Percentiles rank a stretch among this genome's conserved stretches.
Evolutionary conservation across 2,797 vertebrate genomes (phyloP).

Genomic region (Pantherophis vulpinus): DNA sequence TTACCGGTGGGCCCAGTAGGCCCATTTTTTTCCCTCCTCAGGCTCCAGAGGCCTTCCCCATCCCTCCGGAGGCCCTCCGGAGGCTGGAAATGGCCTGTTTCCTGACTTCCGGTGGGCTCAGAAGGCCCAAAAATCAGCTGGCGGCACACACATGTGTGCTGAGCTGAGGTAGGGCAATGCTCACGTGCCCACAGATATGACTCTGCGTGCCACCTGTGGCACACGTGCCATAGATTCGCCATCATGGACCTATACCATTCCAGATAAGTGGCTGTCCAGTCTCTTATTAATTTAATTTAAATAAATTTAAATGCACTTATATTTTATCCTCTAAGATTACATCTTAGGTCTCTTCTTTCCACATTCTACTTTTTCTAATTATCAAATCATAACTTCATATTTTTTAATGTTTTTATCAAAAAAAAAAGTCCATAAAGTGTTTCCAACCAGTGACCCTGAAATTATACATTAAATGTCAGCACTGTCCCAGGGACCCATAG

Average conservation of each 20-base stretch:
- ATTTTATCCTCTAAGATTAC: background rate
- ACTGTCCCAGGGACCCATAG: background rate
- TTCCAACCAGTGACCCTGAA: background rate
- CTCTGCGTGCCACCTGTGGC: no score
- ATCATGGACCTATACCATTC: background rate
- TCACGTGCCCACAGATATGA: no score
- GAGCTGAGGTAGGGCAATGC: no score
- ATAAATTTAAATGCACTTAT: background rate
- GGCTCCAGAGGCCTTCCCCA: no score
- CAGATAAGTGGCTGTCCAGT: background rate
- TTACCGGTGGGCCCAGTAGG: no score
- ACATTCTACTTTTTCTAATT: background rate
- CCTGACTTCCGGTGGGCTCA: no score
- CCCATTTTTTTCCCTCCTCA: no score
- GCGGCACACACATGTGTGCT: no score
- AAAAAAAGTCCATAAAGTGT: background rate
- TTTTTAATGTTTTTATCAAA: background rate
- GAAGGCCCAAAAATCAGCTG: no score
- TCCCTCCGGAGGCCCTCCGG: no score
- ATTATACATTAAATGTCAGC: background rate
- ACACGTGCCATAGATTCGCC: no score
- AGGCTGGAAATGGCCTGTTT: no score
- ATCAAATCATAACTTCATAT: background rate
- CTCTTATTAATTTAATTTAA: background rate
- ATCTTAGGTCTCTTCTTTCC: background rate